Base-by-base conservation (phyloP, 1,140 invertebrate genomes). In the Notospermus geniculatus region DNA sequence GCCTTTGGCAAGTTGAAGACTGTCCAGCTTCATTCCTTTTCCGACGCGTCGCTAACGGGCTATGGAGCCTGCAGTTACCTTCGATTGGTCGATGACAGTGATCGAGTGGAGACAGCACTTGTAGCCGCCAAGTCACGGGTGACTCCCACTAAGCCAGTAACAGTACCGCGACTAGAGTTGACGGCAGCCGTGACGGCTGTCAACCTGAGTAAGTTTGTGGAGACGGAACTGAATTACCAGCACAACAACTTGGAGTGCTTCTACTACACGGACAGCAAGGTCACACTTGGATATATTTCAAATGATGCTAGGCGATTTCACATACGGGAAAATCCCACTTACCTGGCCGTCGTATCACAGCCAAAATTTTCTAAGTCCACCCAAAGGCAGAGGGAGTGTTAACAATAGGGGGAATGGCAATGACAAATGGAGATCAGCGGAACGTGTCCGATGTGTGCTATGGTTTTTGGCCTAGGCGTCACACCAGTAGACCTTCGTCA, bases 161-260 rank as follows among this genome's bases (percentile, higher is more conserved):
- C 77, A 19, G 68, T 85, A 7, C 83, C 84, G 15, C 54, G 79
- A 59, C 66, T 85, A n/a, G 83, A 85, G 67, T 64, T 85, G 29
- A 71, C 67, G 58, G 80, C 71, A 2, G 80, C 82, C 9, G 25
- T 75, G 1, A 39, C 83, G 9, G 54, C 80, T 9, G 65, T 76
- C 2, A 15, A 60, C 9, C 2, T 60, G 23, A 28, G 27, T 2
- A 13, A 55, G 17, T 5, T 32, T 2, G 4, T 60, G 22, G 19
- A 5, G 22, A 29, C 5, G 15, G 59, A 2, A 13, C 22, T 60
- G n/a, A n/a, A n/a, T n/a, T n/a, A n/a, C 2, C 11, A 54, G 13
- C 5, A 56, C 17, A 7, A 19, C 7, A 22, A 17, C 4, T 15
- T 32, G 27, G 17, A 22, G 2, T 4, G 7, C 2, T 19, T n/a